These are phyloP conservation scores for Petrolisthes cinctipes DNA, from an alignment of 2,888 invertebrate species.

Conservation along the genomic window DNA sequence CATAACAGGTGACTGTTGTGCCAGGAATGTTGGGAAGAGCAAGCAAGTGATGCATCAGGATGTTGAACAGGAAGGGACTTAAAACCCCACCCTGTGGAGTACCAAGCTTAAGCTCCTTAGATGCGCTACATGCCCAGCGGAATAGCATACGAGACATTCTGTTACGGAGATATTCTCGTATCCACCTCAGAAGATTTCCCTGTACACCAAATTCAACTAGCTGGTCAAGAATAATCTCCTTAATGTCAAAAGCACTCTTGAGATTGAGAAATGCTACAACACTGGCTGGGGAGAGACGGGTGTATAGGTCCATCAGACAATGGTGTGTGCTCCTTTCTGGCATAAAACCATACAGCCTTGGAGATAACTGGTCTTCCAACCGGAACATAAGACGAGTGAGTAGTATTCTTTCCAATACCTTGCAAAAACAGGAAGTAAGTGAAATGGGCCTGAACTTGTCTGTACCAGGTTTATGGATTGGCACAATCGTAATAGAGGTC, in stretches of 20 bases:
- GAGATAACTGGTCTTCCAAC: background rate
- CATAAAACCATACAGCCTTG: background rate
- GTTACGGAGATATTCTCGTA: background rate
- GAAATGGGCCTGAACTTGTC: background rate
- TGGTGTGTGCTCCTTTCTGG: background rate
- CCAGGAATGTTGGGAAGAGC: background rate
- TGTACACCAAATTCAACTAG: too few species aligned
- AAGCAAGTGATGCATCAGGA: background rate
- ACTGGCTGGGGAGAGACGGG: background rate
- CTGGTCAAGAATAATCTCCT: too few species aligned
- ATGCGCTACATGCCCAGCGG: background rate
- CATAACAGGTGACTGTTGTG: conserved; percentile 19
- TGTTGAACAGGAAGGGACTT: background rate
- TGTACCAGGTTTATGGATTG: too few species aligned
- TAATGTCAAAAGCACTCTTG: background rate
- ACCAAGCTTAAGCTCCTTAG: background rate
- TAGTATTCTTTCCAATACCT: background rate
- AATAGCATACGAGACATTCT: background rate
- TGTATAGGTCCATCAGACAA: background rate
- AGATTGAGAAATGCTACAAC: background rate
- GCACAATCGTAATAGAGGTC: too few species aligned
- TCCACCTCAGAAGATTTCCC: background rate
- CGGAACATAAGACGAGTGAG: background rate
- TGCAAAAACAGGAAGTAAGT: background rate
- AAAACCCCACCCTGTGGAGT: background rate